Evolutionary conservation across 2,797 vertebrate species (phyloP), one percentile per base, ranked within the genome.

Genomic region (Sebastes kiyomatsui): DNA sequence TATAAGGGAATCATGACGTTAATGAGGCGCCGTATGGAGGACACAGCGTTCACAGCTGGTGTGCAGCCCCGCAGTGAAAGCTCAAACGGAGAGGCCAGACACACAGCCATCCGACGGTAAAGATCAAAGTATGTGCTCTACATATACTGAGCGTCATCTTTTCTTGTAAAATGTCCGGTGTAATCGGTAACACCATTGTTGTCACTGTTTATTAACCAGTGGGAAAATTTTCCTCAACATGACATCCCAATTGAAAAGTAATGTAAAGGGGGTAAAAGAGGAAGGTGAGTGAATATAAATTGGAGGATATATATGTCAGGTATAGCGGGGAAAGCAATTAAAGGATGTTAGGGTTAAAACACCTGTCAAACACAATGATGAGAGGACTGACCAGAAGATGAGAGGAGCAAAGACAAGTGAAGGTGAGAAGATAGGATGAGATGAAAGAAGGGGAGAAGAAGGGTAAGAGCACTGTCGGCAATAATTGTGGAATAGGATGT

Each of bases 401-500:
- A 87, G 60, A 78, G 70, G 23, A 67, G 52, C 52, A 60, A 71
- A 83, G 74, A 82, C 67, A 78, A 72, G 79, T 77, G 72, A 85
- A 82, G 70, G 66, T 55, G 55, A 71, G 12, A 9, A 64, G 77
- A 77, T 9, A 25, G 60, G 56, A 64, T 33, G 55, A 71, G 56
- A 79, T 35, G 67, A 49, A 79, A 62, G 60, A 38, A 68, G 23
- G 56, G 33, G 22, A 25, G 16, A 32, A 35, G 28, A 69, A 74
- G 49, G 52, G 72, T 76, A 67, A 83, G 60, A 67, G 52, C 61
- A 38, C 69, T 81, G 79, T 81, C 55, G 2, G 61, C 67, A 82
- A 72, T 77, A 71, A 89, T 89, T 86, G 79, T 72, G 60, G 67
- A 84, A 72, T 38, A 72, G 78, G 80, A 90, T 84, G 80, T 83